Conservation (phyloP, 2,113 vertebrate species). For the Trematomus loennbergii region DNA sequence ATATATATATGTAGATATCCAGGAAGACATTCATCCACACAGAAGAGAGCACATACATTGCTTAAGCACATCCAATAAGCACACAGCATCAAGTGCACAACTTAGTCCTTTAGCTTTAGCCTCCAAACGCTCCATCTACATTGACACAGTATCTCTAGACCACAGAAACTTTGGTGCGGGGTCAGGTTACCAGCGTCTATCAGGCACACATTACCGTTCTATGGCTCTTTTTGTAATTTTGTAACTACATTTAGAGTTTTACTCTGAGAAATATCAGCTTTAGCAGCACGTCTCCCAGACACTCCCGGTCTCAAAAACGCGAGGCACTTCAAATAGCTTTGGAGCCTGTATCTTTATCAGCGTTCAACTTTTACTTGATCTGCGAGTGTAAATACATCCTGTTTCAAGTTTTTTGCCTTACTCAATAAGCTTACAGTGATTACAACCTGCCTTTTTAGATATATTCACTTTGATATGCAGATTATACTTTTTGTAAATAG, state of each 20-base stretch:
- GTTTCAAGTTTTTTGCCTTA: constrained; percentile 90
- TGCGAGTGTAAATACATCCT: constrained; percentile 84
- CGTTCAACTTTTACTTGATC: constrained; percentile 73
- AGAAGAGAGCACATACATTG: constrained; percentile 28
- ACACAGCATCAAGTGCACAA: constrained; percentile 56
- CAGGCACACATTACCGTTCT: constrained; percentile 26
- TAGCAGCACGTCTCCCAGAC: constrained; percentile 48
- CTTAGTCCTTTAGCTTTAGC: constrained; percentile 35
- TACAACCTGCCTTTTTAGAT: constrained; percentile 90
- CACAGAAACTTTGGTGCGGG: constrained; percentile 34
- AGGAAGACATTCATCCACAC: constrained; percentile 22
- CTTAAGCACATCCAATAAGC: constrained; percentile 29
- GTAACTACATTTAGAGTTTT: constrained; percentile 47
- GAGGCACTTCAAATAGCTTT: constrained; percentile 49
- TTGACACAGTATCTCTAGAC: constrained; percentile 15
- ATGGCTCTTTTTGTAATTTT: constrained; percentile 33
- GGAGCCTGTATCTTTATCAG: constrained; percentile 60
- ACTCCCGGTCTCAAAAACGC: constrained; percentile 31
- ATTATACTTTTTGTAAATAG: constrained; percentile 91
- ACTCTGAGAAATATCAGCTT: constrained; percentile 45
- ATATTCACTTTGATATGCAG: constrained; percentile 90
- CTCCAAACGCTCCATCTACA: constrained; percentile 38
- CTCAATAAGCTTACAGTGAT: constrained; percentile 91
- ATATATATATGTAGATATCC: constrained; percentile 10
- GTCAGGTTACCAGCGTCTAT: constrained; percentile 45